Evolutionary conservation across 2,888 invertebrate genomes (phyloP).

Genomic region (Drosophila subquinaria): DNA sequence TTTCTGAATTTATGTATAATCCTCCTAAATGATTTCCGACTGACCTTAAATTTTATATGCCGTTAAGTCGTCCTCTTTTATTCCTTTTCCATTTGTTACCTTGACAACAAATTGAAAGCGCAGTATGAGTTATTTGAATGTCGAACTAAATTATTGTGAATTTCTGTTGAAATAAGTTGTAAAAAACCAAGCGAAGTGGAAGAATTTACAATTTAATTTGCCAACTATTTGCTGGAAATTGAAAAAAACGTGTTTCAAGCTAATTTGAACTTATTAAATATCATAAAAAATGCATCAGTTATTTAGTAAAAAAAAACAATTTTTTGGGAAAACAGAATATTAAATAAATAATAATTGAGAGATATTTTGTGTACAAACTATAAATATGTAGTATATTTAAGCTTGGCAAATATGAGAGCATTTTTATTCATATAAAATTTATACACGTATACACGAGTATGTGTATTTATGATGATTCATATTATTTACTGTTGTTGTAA

Average conservation of each 20-base stretch:
- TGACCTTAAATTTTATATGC: constrained; percentile 21
- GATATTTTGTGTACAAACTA: no score
- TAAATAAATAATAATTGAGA: constrained; percentile 15
- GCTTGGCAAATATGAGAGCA: neutral
- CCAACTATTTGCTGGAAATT: neutral
- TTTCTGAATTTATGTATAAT: constrained; percentile 17
- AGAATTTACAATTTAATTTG: neutral
- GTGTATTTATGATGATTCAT: neutral
- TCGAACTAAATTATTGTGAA: neutral
- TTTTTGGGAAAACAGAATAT: neutral
- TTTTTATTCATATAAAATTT: no score
- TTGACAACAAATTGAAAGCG: constrained; percentile 7
- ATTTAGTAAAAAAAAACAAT: constrained; percentile 4
- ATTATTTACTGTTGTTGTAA: constrained; percentile 14
- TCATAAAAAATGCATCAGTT: constrained; percentile 9
- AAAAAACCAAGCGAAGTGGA: constrained; percentile 7
- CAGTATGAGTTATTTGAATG: neutral
- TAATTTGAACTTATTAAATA: neutral
- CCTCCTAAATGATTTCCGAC: constrained; percentile 21
- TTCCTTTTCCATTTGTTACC: constrained; percentile 27
- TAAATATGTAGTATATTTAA: neutral
- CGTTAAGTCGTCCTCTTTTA: constrained; percentile 2
- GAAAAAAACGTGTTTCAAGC: neutral
- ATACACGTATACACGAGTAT: neutral
- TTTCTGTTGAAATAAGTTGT: constrained; percentile 7